These are phyloP conservation scores for Ramphastos sulfuratus DNA, from an alignment of 2,113 vertebrate genomes.

Conservation along the genomic window DNA sequence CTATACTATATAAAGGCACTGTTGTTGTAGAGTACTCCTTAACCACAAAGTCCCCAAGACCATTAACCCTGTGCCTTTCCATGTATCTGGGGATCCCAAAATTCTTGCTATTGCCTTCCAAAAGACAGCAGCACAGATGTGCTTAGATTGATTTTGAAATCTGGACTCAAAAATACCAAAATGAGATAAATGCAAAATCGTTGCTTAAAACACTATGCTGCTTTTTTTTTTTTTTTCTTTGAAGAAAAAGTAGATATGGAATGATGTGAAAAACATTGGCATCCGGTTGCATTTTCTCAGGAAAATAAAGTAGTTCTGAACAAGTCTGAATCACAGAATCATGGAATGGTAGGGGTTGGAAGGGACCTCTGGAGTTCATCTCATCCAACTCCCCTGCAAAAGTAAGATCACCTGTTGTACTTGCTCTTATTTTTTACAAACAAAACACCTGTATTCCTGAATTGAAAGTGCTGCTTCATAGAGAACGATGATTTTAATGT, in stretches of 20 bases:
- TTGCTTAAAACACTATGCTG: not conserved
- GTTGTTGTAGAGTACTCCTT: not conserved
- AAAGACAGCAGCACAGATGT: not conserved
- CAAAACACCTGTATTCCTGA: not conserved
- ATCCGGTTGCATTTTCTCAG: not conserved
- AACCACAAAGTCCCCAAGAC: not conserved
- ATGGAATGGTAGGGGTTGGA: too few relatives aligned
- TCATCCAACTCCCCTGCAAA: too few relatives aligned
- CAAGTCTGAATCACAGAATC: not conserved
- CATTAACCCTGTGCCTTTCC: not conserved
- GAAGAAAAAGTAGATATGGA: not conserved
- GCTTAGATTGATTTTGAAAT: not conserved
- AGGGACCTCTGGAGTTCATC: too few relatives aligned
- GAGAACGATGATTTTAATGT: not conserved
- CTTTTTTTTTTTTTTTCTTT: not conserved
- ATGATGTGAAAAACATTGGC: not conserved
- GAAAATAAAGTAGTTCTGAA: not conserved
- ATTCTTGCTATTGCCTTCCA: not conserved
- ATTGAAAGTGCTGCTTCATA: not conserved
- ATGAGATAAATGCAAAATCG: too few relatives aligned
- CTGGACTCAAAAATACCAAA: not conserved
- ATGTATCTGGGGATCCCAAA: not conserved
- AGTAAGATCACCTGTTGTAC: not conserved
- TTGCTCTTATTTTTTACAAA: not conserved
- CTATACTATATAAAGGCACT: not conserved